phyloP scores from a whole-genome alignment of 2,113 vertebrate genomes.

The Psephotus haematonotus region DNA sequence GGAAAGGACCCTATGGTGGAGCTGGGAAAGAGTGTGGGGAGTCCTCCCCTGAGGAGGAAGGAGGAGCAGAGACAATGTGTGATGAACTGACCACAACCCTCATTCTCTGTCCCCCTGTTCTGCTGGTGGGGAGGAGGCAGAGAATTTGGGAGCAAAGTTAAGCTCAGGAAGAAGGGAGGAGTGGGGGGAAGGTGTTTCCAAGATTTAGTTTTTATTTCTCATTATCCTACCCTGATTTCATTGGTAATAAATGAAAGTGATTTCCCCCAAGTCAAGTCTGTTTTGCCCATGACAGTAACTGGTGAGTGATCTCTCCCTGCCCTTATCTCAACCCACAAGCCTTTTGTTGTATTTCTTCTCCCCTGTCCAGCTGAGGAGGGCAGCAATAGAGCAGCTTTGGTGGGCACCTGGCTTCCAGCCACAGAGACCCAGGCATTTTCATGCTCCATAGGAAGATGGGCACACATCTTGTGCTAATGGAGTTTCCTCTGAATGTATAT shows the following conservation, averaged over 20 bases:
- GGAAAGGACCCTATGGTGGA: neutral
- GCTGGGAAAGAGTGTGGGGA: neutral
- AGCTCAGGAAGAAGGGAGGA: neutral
- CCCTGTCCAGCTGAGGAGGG: neutral
- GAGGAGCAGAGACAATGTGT: neutral
- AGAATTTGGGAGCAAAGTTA: neutral
- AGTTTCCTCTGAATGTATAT: neutral
- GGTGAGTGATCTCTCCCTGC: neutral
- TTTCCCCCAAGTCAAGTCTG: neutral
- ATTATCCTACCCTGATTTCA: neutral
- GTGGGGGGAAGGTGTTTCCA: neutral
- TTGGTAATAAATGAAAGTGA: neutral
- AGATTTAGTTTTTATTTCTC: neutral
- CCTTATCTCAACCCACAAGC: neutral
- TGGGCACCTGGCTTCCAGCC: neutral
- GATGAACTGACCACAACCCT: neutral
- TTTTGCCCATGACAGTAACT: neutral
- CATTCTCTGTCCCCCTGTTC: neutral
- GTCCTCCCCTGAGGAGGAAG: neutral
- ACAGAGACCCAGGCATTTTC: neutral
- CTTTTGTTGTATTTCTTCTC: neutral
- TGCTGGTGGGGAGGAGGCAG: neutral
- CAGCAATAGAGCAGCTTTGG: neutral
- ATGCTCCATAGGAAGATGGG: fast-evolving
- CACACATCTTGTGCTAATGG: fast-evolving